These are phyloP conservation scores for Glomeris maerens DNA, from an alignment of 1,140 invertebrate species.

Conservation along the genomic window DNA sequence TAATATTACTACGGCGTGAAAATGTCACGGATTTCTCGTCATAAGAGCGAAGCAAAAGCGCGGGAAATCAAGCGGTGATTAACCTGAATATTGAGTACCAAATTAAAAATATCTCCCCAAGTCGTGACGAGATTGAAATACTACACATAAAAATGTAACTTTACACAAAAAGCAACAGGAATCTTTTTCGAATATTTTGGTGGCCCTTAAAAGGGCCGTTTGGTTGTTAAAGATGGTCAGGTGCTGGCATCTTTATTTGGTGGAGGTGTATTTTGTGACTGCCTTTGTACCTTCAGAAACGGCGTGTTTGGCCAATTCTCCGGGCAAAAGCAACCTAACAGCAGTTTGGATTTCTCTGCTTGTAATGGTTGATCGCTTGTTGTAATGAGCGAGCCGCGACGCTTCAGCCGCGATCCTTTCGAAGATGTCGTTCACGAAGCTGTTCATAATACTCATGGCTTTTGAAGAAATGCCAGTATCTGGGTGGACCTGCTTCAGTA, in stretches of 20 bases:
- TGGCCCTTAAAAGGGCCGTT: conserved; percentile 22
- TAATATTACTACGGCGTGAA: too few relatives aligned
- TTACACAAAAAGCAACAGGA: too few relatives aligned
- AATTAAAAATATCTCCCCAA: too few relatives aligned
- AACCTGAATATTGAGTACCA: too few relatives aligned
- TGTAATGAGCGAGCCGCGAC: conserved; percentile 51
- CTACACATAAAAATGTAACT: too few relatives aligned
- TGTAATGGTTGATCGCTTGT: conserved; percentile 41
- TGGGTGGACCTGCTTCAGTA: conserved; percentile 56
- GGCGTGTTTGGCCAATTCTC: conserved; percentile 46
- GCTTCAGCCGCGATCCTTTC: conserved; percentile 48
- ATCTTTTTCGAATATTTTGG: background rate
- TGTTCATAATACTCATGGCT: conserved; percentile 41
- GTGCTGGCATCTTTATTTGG: conserved; percentile 31
- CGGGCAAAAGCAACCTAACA: conserved; percentile 42
- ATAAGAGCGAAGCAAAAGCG: too few relatives aligned
- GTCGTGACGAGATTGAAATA: too few relatives aligned
- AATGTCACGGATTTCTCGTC: too few relatives aligned
- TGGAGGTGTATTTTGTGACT: conserved; percentile 40
- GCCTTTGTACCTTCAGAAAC: conserved; percentile 44
- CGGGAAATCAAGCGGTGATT: too few relatives aligned
- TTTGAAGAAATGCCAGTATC: conserved; percentile 48
- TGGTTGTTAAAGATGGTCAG: background rate
- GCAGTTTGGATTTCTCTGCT: conserved; percentile 46
- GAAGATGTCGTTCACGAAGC: conserved; percentile 36